Percentiles rank a stretch among this genome's conserved stretches.
Evolutionary conservation across 2,888 invertebrate species (phyloP).

Genomic region (Hydroisotoma schaefferi): DNA sequence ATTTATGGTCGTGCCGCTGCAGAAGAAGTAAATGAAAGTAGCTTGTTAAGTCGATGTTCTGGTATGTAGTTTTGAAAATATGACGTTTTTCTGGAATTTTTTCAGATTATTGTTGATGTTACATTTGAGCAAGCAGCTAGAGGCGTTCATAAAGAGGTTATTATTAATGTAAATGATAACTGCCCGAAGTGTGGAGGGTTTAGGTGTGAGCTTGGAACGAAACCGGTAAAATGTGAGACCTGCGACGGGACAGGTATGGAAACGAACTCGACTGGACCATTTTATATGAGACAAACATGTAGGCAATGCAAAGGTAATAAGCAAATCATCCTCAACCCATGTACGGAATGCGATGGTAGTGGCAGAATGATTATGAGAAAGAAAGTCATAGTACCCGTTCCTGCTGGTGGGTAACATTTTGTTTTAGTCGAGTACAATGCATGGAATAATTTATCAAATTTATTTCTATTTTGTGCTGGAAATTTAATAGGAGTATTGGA

Average conservation of each 20-base stretch:
- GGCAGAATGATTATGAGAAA: slow-evolving; percentile 85
- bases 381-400: slow-evolving; percentile 87
- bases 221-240: slow-evolving; percentile 78
- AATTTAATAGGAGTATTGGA: slow-evolving; percentile 74
- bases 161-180: slow-evolving; percentile 84
- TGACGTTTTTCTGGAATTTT: not conserved
- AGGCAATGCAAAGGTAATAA: slow-evolving; percentile 83
- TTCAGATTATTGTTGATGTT: slow-evolving; percentile 76
- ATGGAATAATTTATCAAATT: not conserved
- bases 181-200: slow-evolving; percentile 85
- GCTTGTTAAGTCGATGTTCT: not conserved
- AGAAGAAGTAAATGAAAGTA: slow-evolving; percentile 66
- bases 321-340: slow-evolving; percentile 84
- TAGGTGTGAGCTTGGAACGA: slow-evolving; percentile 86
- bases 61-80: not conserved
- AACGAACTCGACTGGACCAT: slow-evolving; percentile 81
- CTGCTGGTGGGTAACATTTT: slow-evolving; percentile 61
- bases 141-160: slow-evolving; percentile 90
- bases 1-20: slow-evolving; percentile 71
- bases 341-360: slow-evolving; percentile 87
- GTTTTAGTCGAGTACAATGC: too few relatives aligned
- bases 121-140: slow-evolving; percentile 91
- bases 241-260: slow-evolving; percentile 98
- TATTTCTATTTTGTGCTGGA: too few relatives aligned
- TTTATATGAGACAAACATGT: slow-evolving; percentile 95